phyloP scores from a whole-genome alignment of 2,797 vertebrate species.

The Schizothorax lantsangensis region DNA sequence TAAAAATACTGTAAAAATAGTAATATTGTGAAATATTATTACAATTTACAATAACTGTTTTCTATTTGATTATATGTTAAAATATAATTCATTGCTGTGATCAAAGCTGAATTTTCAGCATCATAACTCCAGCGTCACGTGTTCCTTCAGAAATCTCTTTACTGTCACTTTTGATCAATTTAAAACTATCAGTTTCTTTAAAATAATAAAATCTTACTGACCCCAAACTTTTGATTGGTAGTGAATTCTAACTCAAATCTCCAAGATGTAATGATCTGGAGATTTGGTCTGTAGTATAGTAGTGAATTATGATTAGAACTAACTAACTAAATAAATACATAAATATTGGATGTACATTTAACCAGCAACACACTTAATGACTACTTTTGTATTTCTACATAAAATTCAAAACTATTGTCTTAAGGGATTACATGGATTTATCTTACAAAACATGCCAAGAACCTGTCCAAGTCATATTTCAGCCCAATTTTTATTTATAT shows the following conservation, averaged over 20 bases:
- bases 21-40: background rate
- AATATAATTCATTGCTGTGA: background rate
- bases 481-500: too few species aligned
- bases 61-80: background rate
- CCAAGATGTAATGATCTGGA: too few species aligned
- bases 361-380: background rate
- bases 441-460: too few species aligned
- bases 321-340: background rate
- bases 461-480: too few species aligned
- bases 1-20: background rate
- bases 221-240: background rate
- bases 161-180: background rate
- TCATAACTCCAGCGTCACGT: too few species aligned
- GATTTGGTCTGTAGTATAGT: too few species aligned
- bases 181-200: background rate
- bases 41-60: background rate
- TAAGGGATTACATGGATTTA: too few species aligned
- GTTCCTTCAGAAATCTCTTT: too few species aligned
- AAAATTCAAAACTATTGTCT: too few species aligned
- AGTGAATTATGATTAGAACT: background rate
- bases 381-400: too few species aligned
- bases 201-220: background rate
- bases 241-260: too few species aligned
- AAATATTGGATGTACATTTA: background rate
- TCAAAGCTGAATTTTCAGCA: background rate